Evolutionary conservation across 1,140 invertebrate genomes (phyloP), one percentile per base, ranked within the genome.

Genomic region (Himalopsyche phryganea): DNA sequence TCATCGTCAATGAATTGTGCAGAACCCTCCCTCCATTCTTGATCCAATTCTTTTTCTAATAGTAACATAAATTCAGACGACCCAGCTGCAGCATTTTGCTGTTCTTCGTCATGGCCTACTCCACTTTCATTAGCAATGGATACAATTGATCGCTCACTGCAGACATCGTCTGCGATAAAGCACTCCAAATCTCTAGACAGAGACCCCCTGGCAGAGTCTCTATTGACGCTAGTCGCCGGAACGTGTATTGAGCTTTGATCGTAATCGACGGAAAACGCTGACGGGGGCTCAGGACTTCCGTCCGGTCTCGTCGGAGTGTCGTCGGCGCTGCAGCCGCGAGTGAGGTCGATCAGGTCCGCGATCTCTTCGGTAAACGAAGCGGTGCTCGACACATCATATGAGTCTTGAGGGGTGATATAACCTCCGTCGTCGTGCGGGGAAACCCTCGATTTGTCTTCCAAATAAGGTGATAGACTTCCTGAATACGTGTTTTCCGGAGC

Each of bases 391-490:
- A 28, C 38, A 36, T 63, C 61, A 18, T 41, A 50, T 5, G 62
- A 60, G n/a, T 59, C 57, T 15, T 41, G 49, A 20, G 62, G 58
- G 6, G 58, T 58, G 4, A 49, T 38, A 19, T 64, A 60, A 18
- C 50, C 33, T 7, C 40, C 44, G 10, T 50, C 50, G 17, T 60
- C 58, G 19, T 50, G 45, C 10, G 49, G 36, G 9, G 56, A 51
- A 6, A 48, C 46, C 53, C 51, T 41, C 4, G 62, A 58, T 44
- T 64, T 60, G 19, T 66, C 53, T 50, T 66, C 63, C 44, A 67
- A 48, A 58, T 56, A 65, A 54, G 63, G 60, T 28, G 63, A 65
- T 11, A 61, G 3, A 47, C 63, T 65, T 3, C 53, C 49, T 0
- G 63, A 65, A 19, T 46, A 58, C 14, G 41, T 42, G 1, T 36